Base-by-base conservation (phyloP, 1,140 invertebrate species). In the Vollenhovia emeryi region DNA sequence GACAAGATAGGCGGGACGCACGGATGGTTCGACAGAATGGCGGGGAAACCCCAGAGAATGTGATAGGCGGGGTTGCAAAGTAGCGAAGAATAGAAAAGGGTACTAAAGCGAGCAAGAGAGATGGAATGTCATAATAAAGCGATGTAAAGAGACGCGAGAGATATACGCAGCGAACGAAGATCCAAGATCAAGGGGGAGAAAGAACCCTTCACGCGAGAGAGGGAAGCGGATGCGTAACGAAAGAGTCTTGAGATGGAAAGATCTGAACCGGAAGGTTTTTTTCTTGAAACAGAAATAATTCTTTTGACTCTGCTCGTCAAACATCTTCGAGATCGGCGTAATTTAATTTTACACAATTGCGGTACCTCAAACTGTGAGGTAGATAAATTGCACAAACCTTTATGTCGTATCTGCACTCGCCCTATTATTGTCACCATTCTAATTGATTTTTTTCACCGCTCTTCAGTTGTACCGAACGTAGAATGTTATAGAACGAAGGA, bases 1-100 rank as follows among this genome's bases (percentile, higher is more conserved):
- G 50, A 82, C 36, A 71, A 33, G 48, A 62, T 76, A 62, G 57
- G 11, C 57, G 21, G 24, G 59, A 48, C 5, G 3, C 9, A 40
- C n/a, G 36, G 36, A 45, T 9, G n/a, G 62, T 57, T 71, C 52
- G 50, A 80, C 18, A 30, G 48, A 24, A 55, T 40, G 18, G 15
- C 18, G 36, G 13, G 33, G 7, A 50, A 59, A 71, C 13, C 33
- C 33, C 5, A 50, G 59, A 18, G 59, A 66, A 36, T 21, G 24
- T 43, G 24, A 50, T 50, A 30, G 18, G 48, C 30, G 27, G 24
- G n/a, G 66, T 73, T 45, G 66, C 78, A 82, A 82, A 82, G 78
- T 55, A 73, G 36, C 50, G 45, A 52, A 40, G 57, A 62, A 48
- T 36, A 45, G n/a, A 40, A 48, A 13, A 33, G 45, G 27, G 9